phyloP scores from a whole-genome alignment of 2,888 invertebrate species.

The Hypselothyrea guttata region DNA sequence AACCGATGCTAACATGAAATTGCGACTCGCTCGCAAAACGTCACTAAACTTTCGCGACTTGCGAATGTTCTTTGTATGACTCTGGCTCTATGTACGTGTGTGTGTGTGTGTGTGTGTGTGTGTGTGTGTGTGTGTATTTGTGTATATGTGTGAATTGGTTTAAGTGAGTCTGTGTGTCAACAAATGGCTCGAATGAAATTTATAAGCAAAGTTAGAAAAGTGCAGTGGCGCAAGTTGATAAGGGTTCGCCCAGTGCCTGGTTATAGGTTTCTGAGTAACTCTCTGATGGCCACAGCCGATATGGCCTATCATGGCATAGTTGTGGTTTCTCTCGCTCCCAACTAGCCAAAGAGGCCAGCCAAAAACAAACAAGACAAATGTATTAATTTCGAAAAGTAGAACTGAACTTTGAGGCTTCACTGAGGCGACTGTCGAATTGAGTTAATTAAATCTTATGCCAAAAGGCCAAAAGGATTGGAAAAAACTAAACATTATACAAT shows the following conservation, averaged over 20 bases:
- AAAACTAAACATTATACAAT: too few relatives aligned
- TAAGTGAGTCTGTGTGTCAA: conserved; percentile 47
- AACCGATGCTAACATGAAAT: conserved; percentile 49
- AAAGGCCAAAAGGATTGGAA: conserved; percentile 27
- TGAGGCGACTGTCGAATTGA: too few relatives aligned
- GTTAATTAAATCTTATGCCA: conserved; percentile 65
- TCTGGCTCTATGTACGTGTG: conserved; percentile 5
- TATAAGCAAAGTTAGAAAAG: conserved; percentile 71
- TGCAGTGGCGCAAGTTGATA: conserved; percentile 68
- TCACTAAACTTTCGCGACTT: conserved; percentile 61
- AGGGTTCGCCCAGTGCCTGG: conserved; percentile 45
- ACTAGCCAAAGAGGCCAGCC: conserved; percentile 53
- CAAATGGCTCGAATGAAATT: conserved; percentile 76
- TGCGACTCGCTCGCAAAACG: conserved; percentile 22
- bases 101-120: conserved; percentile 12
- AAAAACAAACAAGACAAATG: conserved; percentile 64
- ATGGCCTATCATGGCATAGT: conserved; percentile 46
- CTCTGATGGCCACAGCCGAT: conserved; percentile 50
- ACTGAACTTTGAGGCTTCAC: conserved; percentile 40
- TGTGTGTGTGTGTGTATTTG: conserved; percentile 32
- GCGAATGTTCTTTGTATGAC: conserved; percentile 20
- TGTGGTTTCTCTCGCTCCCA: conserved; percentile 33
- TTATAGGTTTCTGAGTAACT: conserved; percentile 7
- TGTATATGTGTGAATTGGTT: conserved; percentile 30
- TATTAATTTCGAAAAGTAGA: conserved; percentile 58